Base-by-base conservation (phyloP, 2,888 invertebrate species). In the Cryptophagus acutangulus region DNA sequence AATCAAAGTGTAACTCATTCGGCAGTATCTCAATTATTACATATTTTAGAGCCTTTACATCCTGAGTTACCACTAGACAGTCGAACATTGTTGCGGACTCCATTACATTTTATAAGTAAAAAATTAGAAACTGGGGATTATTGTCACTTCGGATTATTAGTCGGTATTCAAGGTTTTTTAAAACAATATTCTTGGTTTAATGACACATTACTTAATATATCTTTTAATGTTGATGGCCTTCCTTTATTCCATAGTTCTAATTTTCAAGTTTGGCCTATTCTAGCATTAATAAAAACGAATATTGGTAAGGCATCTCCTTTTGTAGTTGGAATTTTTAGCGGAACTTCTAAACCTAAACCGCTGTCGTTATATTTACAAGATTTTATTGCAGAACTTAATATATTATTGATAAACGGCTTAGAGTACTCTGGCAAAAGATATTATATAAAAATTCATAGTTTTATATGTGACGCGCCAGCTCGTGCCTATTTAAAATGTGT, bases 391-490 rank as follows among this genome's bases (percentile, higher is more conserved):
- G 51, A 52, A 38, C n/a, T 30, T 49, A 15, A 14, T 17, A 29
- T 15, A 36, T 37, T 33, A 51, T 15, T 25, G 44, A 33, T 10
- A 39, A 28, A 45, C 24, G 49, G 47, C 8, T 30, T 51, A 17
- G 25, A 15, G 29, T 9, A 40, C 15, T 14, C 28, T 41, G 31
- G 34, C 18, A 30, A 8, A n/a, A 2, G 17, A 17, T 36, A 31
- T 25, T n/a, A 10, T 29, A 30, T 51, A 17, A 33, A 38, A 35
- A 34, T 55, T 29, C 29, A 33, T 36, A 38, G 43, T 24, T 45
- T 54, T 36, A 20, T 44, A 33, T 54, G 54, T 39, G 54, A 54
- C 40, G 42, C 46, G 24, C 52, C 48, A 14, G 51, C 54, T 10
- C 35, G 43, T 35, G 24, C 47, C 6, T 52, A 41, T 30, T 29